A percentile compares a stretch with the other conserved stretches of the same genome.
Conservation (phyloP, 2,797 vertebrate species). For the Hydrophis major region DNA sequence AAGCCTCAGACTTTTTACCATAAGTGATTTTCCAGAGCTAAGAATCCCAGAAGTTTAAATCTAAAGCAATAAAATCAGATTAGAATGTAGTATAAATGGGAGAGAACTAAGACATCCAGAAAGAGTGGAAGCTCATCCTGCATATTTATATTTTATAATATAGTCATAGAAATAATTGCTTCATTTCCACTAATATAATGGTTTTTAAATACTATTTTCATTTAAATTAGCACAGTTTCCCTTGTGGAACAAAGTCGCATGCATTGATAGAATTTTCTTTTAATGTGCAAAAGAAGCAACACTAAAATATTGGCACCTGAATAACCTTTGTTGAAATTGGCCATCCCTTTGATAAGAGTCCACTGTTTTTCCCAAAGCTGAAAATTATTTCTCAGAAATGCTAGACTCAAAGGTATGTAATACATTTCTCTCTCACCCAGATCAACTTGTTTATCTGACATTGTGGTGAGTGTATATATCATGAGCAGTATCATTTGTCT, state of each 20-base stretch:
- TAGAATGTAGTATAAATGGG: slow-evolving; percentile 29
- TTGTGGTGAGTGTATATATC: neutral
- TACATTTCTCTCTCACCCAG: neutral
- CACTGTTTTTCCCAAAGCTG: neutral
- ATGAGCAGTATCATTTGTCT: neutral
- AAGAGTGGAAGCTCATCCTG: neutral
- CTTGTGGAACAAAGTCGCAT: neutral
- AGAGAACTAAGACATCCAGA: slow-evolving; percentile 24
- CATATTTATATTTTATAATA: neutral
- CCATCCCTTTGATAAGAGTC: neutral
- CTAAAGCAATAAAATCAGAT: slow-evolving; percentile 30
- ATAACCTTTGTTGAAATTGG: neutral
- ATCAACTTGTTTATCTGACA: neutral
- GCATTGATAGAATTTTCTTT: neutral
- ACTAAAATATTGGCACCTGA: neutral
- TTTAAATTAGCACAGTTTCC: neutral
- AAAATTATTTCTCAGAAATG: neutral
- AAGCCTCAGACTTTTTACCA: slow-evolving; percentile 17
- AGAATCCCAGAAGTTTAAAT: slow-evolving; percentile 34
- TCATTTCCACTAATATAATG: neutral
- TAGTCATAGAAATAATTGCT: neutral
- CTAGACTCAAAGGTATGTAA: neutral
- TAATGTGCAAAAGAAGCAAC: neutral
- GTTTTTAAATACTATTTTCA: neutral
- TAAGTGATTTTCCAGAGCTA: slow-evolving; percentile 15